These are phyloP conservation scores for Periophthalmus modestus DNA, from an alignment of 2,113 vertebrate species.

Conservation along the genomic window DNA sequence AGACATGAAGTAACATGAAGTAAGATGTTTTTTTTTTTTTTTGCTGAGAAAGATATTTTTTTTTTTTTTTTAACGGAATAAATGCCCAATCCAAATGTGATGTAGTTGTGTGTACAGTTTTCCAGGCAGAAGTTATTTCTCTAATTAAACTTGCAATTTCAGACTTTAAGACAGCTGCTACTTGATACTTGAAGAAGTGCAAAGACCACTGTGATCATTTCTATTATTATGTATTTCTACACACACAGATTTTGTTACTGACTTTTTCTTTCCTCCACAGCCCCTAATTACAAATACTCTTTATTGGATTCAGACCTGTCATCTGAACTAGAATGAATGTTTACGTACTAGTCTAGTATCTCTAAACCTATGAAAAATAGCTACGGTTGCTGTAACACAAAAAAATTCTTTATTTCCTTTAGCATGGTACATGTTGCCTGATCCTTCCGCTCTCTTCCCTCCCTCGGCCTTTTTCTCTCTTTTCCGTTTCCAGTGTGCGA, in stretches of 20 bases:
- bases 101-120: too few relatives aligned
- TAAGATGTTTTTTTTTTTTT: too few relatives aligned
- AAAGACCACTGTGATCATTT: neutral
- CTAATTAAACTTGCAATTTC: too few relatives aligned
- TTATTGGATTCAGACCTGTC: neutral
- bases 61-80: too few relatives aligned
- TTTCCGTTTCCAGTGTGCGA: conserved; percentile 43
- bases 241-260: neutral
- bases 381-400: conserved; percentile 4
- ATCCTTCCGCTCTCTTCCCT: conserved; percentile 34
- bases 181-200: neutral
- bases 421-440: conserved; percentile 19
- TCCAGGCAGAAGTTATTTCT: too few relatives aligned
- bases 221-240: neutral
- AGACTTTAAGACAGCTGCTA: neutral
- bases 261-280: neutral
- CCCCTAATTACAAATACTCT: neutral
- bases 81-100: too few relatives aligned
- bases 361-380: neutral
- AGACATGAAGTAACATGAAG: too few relatives aligned
- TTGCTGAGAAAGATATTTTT: too few relatives aligned
- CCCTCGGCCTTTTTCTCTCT: conserved; percentile 22
- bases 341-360: neutral
- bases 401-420: conserved; percentile 8
- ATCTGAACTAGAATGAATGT: neutral